Conservation (phyloP, 2,113 vertebrate species). For the Chloropsis hardwickii region DNA sequence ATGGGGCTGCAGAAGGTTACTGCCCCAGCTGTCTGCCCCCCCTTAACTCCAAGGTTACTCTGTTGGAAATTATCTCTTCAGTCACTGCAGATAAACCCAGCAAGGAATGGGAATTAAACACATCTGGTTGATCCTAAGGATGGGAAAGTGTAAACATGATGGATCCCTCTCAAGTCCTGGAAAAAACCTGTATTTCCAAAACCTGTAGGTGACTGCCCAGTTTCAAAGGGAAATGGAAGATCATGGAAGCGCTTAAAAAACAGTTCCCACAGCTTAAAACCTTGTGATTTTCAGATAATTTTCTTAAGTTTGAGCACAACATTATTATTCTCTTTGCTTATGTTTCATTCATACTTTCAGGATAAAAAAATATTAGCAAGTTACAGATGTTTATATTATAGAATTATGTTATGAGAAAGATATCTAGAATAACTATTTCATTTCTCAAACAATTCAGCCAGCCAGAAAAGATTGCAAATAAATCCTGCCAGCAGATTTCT, state of each 20-base stretch:
- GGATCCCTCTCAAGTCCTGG: background rate
- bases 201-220: background rate
- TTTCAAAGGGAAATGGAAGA: background rate
- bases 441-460: background rate
- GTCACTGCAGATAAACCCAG: background rate
- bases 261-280: background rate
- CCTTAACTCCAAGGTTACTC: constrained; percentile 12
- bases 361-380: background rate
- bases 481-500: background rate
- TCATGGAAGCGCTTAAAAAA: background rate
- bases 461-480: background rate
- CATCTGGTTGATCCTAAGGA: background rate
- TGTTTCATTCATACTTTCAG: background rate
- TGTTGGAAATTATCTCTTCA: constrained; percentile 13
- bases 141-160: background rate
- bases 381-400: background rate
- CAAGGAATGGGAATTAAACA: constrained; percentile 8
- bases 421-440: background rate
- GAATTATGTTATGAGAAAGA: background rate
- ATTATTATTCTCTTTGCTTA: background rate
- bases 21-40: constrained; percentile 10
- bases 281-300: background rate
- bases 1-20: background rate
- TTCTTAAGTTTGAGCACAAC: background rate
- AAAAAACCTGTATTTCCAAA: background rate